phyloP scores from a whole-genome alignment of 2,888 invertebrate species.

The Cephus sareptanus region DNA sequence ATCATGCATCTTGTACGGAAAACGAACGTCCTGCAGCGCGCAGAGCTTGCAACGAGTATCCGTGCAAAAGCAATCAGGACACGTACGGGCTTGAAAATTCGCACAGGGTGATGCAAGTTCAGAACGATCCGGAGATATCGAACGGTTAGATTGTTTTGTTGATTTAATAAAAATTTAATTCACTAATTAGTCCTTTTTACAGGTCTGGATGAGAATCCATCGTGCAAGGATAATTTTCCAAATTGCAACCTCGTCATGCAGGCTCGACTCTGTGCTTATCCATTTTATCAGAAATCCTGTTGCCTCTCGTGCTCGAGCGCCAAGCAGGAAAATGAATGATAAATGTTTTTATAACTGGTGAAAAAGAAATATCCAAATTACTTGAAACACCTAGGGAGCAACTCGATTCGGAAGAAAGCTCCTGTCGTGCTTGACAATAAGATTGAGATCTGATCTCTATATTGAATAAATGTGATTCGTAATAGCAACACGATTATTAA shows the following conservation, averaged over 20 bases:
- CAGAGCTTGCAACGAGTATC: constrained; percentile 67
- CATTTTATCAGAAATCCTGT: constrained; percentile 84
- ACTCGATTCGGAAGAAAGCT: background rate
- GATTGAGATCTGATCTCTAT: background rate
- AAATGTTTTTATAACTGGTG: background rate
- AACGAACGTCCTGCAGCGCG: constrained; percentile 67
- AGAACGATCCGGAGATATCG: constrained; percentile 37
- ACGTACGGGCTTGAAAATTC: constrained; percentile 26
- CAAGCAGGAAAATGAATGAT: constrained; percentile 36
- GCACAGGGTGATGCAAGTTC: constrained; percentile 36
- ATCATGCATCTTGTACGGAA: constrained; percentile 67
- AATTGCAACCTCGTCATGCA: constrained; percentile 86
- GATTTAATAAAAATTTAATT: background rate
- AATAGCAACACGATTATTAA: background rate
- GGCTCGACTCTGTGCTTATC: constrained; percentile 86
- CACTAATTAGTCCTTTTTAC: constrained; percentile 35
- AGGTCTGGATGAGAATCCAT: constrained; percentile 61
- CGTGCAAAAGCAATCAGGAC: constrained; percentile 35
- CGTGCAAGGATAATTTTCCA: constrained; percentile 77
- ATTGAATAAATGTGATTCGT: too few species aligned
- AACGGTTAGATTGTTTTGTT: constrained; percentile 22
- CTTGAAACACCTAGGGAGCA: background rate
- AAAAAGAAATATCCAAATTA: background rate
- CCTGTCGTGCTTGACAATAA: background rate
- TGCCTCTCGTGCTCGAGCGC: constrained; percentile 75